Evolutionary conservation across 1,140 invertebrate species (phyloP).

Genomic region (Thrips palmi): DNA sequence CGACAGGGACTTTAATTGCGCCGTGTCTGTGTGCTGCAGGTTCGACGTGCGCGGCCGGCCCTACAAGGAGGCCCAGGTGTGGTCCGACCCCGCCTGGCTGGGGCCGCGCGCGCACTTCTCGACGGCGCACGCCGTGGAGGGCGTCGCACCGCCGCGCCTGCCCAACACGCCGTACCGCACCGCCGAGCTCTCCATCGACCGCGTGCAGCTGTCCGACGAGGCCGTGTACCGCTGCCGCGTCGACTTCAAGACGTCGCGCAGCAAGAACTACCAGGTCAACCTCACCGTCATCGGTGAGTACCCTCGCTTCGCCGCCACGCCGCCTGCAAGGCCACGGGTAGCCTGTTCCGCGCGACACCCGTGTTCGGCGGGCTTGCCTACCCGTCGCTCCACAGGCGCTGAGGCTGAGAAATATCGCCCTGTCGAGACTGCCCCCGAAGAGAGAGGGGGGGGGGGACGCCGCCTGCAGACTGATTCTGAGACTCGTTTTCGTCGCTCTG

Average conservation of each 20-base stretch:
- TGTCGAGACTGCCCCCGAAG: no score
- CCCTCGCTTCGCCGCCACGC: no score
- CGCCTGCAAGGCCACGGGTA: no score
- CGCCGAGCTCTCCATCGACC: conserved; percentile 39
- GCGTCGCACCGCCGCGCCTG: conserved; percentile 45
- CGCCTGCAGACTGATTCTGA: no score
- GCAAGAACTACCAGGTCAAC: conserved; percentile 57
- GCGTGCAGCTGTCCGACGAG: conserved; percentile 43
- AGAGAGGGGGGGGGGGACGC: no score
- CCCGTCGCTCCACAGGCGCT: no score
- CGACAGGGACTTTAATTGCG: no score
- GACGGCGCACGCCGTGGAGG: conserved; percentile 39
- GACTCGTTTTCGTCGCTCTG: no score
- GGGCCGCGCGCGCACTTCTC: conserved; percentile 58
- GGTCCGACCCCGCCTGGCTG: conserved; percentile 55
- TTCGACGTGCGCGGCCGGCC: conserved; percentile 61
- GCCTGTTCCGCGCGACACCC: no score
- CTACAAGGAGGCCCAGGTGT: conserved; percentile 54
- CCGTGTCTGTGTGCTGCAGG: conserved; percentile 36
- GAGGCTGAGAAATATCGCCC: no score
- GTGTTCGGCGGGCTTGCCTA: no score
- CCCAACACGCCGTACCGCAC: no score
- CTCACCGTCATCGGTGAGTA: conserved; percentile 68
- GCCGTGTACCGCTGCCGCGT: conserved; percentile 59
- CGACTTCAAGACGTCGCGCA: conserved; percentile 63